Percentiles rank a stretch among this genome's conserved stretches.
These are phyloP conservation scores for Chlamydotis undulata DNA, from an alignment of 2,113 vertebrate genomes.

Conservation along the genomic window DNA sequence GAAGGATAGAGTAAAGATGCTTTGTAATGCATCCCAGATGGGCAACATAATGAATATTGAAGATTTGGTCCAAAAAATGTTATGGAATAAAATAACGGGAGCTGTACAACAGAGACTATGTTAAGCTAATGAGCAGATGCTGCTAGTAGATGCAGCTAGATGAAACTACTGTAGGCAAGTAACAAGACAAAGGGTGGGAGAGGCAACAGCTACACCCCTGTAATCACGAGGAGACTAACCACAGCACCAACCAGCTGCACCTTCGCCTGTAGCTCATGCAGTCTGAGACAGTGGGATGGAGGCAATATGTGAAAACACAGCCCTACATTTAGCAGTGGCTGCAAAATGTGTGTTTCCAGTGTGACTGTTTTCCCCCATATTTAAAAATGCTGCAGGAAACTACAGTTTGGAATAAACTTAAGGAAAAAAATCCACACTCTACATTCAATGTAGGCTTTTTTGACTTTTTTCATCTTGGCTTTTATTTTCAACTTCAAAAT, in stretches of 20 bases:
- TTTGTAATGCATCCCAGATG: not conserved
- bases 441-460: not conserved
- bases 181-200: not conserved
- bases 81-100: not conserved
- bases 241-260: not conserved
- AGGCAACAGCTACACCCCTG: not conserved
- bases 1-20: not conserved
- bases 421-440: not conserved
- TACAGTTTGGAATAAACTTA: not conserved
- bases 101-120: not conserved
- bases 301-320: not conserved
- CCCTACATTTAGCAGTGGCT: not conserved
- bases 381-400: not conserved
- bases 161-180: not conserved
- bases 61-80: not conserved
- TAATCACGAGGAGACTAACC: not conserved
- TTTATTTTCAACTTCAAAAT: not conserved
- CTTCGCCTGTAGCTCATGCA: not conserved
- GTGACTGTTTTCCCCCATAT: not conserved
- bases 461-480: not conserved
- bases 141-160: not conserved
- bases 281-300: not conserved
- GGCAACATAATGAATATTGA: not conserved
- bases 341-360: not conserved
- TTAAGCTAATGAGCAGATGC: not conserved